phyloP scores from a whole-genome alignment of 2,888 invertebrate species.

The Lutraria lutraria region DNA sequence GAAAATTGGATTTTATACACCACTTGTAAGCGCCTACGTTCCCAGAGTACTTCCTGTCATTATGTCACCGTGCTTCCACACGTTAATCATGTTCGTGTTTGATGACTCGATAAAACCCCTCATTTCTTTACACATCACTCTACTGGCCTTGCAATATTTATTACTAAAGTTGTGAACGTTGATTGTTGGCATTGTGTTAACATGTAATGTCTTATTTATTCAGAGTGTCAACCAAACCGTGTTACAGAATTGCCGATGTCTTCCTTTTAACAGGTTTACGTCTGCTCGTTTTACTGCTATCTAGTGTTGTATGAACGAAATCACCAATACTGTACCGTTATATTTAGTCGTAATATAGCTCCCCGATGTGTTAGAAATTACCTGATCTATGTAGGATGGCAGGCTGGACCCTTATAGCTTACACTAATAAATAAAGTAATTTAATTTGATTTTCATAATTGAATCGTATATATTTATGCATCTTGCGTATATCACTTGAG shows the following conservation, averaged over 20 bases:
- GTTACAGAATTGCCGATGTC: background rate
- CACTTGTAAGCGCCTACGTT: background rate
- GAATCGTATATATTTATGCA: no score
- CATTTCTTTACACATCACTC: background rate
- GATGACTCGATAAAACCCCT: conserved; percentile 5
- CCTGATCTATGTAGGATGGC: background rate
- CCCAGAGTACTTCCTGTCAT: background rate
- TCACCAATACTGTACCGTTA: background rate
- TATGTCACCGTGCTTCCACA: background rate
- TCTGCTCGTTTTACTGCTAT: background rate
- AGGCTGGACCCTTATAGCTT: background rate
- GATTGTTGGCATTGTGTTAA: background rate
- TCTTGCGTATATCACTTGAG: no score
- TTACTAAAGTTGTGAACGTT: background rate
- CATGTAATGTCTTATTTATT: background rate
- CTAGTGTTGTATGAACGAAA: background rate
- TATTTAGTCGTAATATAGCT: background rate
- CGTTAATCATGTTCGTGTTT: background rate
- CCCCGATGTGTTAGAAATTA: background rate
- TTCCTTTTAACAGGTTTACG: background rate
- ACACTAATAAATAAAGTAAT: no score
- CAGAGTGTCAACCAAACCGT: background rate
- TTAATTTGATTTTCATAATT: no score
- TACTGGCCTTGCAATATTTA: background rate
- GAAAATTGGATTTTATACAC: no score